Evolutionary conservation across 2,797 vertebrate genomes (phyloP).

Genomic region (Alexandromys oeconomus): DNA sequence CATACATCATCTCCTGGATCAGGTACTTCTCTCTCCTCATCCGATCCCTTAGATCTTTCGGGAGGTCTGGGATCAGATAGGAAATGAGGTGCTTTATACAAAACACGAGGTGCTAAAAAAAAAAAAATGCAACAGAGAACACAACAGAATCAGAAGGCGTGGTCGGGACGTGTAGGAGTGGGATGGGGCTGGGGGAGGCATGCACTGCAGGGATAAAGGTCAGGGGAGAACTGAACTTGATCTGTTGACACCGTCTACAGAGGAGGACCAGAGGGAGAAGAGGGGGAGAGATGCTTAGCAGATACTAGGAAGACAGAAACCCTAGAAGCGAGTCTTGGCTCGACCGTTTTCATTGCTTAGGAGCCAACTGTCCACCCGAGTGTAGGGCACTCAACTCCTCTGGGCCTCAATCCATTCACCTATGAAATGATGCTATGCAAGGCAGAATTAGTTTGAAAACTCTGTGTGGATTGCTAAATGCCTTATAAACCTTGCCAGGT

Average conservation of each 20-base stretch:
- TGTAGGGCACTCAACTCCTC: background rate
- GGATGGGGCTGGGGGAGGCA: background rate
- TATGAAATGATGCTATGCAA: background rate
- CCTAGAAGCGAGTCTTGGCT: background rate
- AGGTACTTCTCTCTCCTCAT: slow-evolving; percentile 93
- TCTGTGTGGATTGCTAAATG: background rate
- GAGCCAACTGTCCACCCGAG: background rate
- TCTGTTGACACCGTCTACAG: background rate
- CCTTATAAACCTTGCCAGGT: background rate
- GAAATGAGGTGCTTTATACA: slow-evolving; percentile 93
- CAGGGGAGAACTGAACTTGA: background rate
- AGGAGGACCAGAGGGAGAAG: background rate
- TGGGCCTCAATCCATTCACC: background rate
- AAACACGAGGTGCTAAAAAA: slow-evolving; percentile 91
- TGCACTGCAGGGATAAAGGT: background rate
- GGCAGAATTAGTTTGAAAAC: background rate
- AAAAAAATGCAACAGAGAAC: slow-evolving; percentile 83
- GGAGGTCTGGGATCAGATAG: slow-evolving; percentile 93
- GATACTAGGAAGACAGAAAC: background rate
- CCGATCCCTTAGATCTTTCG: slow-evolving; percentile 92
- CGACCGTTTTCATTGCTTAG: background rate
- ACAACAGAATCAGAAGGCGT: slow-evolving; percentile 65
- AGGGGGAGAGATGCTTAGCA: background rate
- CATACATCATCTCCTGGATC: slow-evolving; percentile 94
- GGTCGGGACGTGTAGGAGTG: background rate